phyloP scores from a whole-genome alignment of 2,888 invertebrate species.

The Agrotis segetum region DNA sequence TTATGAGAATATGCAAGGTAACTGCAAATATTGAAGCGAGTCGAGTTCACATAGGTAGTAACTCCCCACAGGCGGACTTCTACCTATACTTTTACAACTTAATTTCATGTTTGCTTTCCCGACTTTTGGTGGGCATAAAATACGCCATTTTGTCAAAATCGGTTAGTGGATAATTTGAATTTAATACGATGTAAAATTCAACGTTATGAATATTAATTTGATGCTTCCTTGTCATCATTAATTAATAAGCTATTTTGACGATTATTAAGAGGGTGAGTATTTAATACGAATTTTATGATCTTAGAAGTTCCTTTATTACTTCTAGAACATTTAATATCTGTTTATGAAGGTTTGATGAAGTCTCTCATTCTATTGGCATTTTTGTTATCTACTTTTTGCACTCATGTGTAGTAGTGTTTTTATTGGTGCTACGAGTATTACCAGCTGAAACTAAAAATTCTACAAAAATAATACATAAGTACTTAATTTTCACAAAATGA shows the following conservation, averaged over 20 bases:
- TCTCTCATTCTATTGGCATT: not conserved
- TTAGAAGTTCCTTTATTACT: constrained; percentile 24
- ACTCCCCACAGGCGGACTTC: constrained; percentile 30
- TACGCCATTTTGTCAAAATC: constrained; percentile 50
- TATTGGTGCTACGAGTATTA: no score
- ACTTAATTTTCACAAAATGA: no score
- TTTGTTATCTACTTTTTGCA: no score
- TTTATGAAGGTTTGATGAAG: not conserved
- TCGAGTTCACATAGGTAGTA: constrained; percentile 43
- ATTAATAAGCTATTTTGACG: constrained; percentile 42
- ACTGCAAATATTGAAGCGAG: constrained; percentile 4
- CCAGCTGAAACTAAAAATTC: no score
- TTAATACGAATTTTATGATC: constrained; percentile 28
- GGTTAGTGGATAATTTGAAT: constrained; percentile 50
- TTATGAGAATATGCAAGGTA: not conserved
- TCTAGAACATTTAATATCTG: not conserved
- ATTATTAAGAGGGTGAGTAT: constrained; percentile 34
- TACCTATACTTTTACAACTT: constrained; percentile 56
- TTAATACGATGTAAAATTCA: constrained; percentile 51
- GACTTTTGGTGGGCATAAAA: constrained; percentile 51
- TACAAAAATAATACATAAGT: no score
- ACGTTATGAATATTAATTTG: constrained; percentile 44
- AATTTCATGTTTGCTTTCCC: constrained; percentile 52
- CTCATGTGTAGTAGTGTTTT: no score
- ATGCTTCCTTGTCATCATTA: constrained; percentile 34